Conservation (phyloP, 2,888 invertebrate genomes). For the Sesia bembeciformis region DNA sequence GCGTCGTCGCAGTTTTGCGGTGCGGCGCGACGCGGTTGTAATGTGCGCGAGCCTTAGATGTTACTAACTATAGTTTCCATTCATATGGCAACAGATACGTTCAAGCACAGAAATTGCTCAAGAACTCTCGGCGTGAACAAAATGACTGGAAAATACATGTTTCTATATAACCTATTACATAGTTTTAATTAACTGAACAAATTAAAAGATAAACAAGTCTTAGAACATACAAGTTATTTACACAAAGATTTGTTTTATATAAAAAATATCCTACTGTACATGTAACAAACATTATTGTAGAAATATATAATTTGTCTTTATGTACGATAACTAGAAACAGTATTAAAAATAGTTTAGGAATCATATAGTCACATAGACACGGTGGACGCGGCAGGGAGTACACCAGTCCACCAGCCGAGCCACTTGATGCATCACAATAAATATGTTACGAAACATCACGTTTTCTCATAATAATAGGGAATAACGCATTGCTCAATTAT, state of each 20-base stretch:
- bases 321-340: slow-evolving; percentile 64
- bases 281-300: slow-evolving; percentile 62
- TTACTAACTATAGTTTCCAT: too few species aligned
- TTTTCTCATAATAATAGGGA: too few species aligned
- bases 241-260: slow-evolving; percentile 55
- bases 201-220: slow-evolving; percentile 72
- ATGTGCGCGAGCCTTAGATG: too few species aligned
- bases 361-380: slow-evolving; percentile 30
- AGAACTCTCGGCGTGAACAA: slow-evolving; percentile 5
- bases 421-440: too few species aligned
- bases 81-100: background rate
- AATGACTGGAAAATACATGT: slow-evolving; percentile 71
- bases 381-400: slow-evolving; percentile 13
- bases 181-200: slow-evolving; percentile 58
- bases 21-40: too few species aligned
- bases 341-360: slow-evolving; percentile 72
- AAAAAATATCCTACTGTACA: slow-evolving; percentile 73
- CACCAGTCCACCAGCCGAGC: background rate
- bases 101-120: background rate
- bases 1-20: too few species aligned
- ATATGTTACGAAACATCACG: too few species aligned
- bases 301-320: slow-evolving; percentile 66
- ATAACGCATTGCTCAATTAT: too few species aligned
- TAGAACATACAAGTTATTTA: slow-evolving; percentile 70
- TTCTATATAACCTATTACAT: slow-evolving; percentile 44